phyloP scores from a whole-genome alignment of 64 coral and sea anemone genomes.

The Pachyseris speciosa region DNA sequence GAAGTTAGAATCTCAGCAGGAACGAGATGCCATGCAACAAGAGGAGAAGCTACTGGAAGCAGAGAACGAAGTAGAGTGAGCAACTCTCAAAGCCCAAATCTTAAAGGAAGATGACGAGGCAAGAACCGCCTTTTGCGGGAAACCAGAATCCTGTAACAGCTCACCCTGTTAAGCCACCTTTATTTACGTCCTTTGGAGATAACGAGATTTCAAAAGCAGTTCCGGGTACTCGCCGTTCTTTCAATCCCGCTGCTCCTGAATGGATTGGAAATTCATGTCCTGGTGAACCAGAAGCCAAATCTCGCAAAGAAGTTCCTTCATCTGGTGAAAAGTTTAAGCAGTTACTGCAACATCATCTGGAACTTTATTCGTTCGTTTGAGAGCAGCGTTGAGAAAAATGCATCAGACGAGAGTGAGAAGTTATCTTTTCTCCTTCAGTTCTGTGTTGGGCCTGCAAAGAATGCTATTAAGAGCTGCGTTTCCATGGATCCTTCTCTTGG shows the following conservation, averaged over 20 bases:
- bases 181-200: too few relatives aligned
- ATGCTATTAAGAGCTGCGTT: conserved; percentile 62
- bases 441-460: conserved; percentile 43
- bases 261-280: not conserved
- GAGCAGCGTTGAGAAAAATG: conserved; percentile 45
- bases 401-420: conserved; percentile 43
- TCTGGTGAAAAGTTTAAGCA: not conserved
- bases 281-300: not conserved
- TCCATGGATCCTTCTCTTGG: conserved; percentile 49
- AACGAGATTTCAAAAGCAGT: not conserved
- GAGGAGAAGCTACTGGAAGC: too few relatives aligned
- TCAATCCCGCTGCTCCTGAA: not conserved
- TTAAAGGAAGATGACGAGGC: too few relatives aligned
- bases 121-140: too few relatives aligned
- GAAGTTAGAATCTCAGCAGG: too few relatives aligned
- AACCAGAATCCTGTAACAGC: too few relatives aligned
- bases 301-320: not conserved
- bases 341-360: conserved; percentile 3
- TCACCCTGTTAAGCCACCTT: too few relatives aligned
- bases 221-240: not conserved
- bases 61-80: too few relatives aligned
- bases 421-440: conserved; percentile 66
- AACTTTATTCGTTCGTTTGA: conserved; percentile 57
- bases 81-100: too few relatives aligned
- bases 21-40: too few relatives aligned